Percentiles rank a stretch among this genome's conserved stretches.
Evolutionary conservation across 2,113 vertebrate species (phyloP).

Genomic region (Dicentrarchus labrax): DNA sequence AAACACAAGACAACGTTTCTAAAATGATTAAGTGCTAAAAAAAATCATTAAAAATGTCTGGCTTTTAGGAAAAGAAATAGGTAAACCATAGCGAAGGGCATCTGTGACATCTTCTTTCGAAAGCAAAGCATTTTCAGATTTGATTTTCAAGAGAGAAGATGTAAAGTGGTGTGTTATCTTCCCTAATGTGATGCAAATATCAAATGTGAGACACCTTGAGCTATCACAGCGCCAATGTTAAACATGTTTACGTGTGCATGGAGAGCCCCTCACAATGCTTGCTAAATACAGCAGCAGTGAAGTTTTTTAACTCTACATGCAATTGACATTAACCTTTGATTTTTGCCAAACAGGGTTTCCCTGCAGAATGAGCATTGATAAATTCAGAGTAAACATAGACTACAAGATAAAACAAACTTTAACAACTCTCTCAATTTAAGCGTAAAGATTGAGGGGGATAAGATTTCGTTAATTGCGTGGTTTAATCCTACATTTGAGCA

Average conservation of each 20-base stretch:
- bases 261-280: constrained; percentile 47
- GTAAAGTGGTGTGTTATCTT: constrained; percentile 59
- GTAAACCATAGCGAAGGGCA: constrained; percentile 53
- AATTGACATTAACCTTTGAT: constrained; percentile 53
- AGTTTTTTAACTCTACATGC: constrained; percentile 33
- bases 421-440: constrained; percentile 14
- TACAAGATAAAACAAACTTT: constrained; percentile 3
- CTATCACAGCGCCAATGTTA: constrained; percentile 55
- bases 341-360: constrained; percentile 35
- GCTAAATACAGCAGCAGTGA: constrained; percentile 56
- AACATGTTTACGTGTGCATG: constrained; percentile 62
- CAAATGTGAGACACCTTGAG: constrained; percentile 66
- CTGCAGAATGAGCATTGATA: constrained; percentile 8
- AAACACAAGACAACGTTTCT: constrained; percentile 43
- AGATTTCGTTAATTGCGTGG: not conserved
- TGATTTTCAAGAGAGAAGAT: constrained; percentile 56
- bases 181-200: constrained; percentile 66
- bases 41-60: constrained; percentile 62
- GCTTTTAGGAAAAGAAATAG: constrained; percentile 64
- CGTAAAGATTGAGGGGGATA: not conserved
- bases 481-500: not conserved
- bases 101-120: constrained; percentile 54
- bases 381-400: constrained; percentile 35
- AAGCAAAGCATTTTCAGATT: constrained; percentile 56
- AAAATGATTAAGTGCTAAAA: constrained; percentile 58